Evolutionary conservation across 2,113 vertebrate genomes (phyloP).

Genomic region (Pterocles burchelli): DNA sequence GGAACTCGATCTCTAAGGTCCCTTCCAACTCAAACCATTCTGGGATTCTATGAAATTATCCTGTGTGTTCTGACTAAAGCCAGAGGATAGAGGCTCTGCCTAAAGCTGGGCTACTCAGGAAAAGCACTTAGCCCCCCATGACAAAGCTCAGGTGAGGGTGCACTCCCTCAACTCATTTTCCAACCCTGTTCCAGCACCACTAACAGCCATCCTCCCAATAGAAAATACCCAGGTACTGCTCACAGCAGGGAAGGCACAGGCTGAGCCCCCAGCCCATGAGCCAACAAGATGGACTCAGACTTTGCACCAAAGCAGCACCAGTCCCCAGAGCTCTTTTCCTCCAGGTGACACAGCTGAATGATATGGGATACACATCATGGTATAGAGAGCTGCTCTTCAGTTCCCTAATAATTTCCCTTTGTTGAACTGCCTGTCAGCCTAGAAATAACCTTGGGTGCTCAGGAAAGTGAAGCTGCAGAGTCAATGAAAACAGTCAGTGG

Average conservation of each 20-base stretch:
- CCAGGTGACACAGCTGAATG: rapidly evolving
- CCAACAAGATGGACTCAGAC: background rate
- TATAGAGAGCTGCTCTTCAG: background rate
- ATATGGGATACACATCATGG: rapidly evolving
- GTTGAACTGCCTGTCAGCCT: background rate
- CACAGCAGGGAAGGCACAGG: background rate
- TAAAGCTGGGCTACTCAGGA: background rate
- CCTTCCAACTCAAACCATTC: too few species aligned
- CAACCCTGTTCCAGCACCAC: background rate
- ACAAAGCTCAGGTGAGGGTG: background rate
- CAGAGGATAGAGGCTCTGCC: background rate
- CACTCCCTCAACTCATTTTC: background rate
- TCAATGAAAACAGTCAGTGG: rapidly evolving
- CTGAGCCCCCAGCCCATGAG: background rate
- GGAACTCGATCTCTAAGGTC: too few species aligned
- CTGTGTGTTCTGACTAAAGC: background rate
- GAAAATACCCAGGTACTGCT: background rate
- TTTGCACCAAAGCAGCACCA: background rate
- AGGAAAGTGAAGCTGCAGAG: background rate
- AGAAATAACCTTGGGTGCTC: background rate
- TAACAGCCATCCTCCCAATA: background rate
- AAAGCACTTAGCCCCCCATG: background rate
- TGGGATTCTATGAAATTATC: too few species aligned
- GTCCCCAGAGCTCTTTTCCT: background rate
- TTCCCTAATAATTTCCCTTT: background rate